These are phyloP conservation scores for Eristalis tenax DNA, from an alignment of 2,888 invertebrate species.

Conservation along the genomic window DNA sequence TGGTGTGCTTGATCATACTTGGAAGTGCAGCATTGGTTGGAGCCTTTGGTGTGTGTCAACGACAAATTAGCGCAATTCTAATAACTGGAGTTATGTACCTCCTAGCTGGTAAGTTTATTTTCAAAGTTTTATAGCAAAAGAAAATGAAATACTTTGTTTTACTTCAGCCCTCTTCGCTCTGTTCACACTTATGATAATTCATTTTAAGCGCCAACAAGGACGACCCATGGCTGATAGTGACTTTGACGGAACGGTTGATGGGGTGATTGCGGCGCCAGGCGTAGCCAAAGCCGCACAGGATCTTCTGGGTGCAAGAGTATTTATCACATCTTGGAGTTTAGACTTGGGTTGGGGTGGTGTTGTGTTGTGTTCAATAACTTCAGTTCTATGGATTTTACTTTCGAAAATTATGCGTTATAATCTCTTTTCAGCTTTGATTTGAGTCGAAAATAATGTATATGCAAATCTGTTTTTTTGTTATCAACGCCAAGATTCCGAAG, in stretches of 20 bases:
- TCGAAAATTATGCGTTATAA: constrained; percentile 95
- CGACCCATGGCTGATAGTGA: constrained; percentile 84
- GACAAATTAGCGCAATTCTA: constrained; percentile 95
- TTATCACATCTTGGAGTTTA: constrained; percentile 91
- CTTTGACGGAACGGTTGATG: constrained; percentile 87
- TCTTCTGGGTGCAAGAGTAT: constrained; percentile 87
- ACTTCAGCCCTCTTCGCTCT: constrained; percentile 92
- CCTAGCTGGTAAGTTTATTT: constrained; percentile 87
- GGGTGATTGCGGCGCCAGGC: constrained; percentile 84
- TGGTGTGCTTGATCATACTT: constrained; percentile 94
- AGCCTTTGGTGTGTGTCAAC: constrained; percentile 92
- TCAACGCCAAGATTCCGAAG: neutral
- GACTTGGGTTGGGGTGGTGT: constrained; percentile 94
- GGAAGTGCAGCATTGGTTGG: constrained; percentile 94
- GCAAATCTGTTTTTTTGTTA: neutral
- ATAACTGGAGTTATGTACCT: constrained; percentile 97
- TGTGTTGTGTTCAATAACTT: constrained; percentile 90
- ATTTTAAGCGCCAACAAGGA: constrained; percentile 91
- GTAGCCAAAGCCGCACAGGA: constrained; percentile 83
- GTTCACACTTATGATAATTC: constrained; percentile 95
- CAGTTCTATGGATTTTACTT: constrained; percentile 92
- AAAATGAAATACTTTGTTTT: neutral
- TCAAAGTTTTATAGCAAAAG: neutral
- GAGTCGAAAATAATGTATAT: constrained; percentile 80
- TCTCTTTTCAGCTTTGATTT: constrained; percentile 88